Evolutionary conservation across 1,140 invertebrate species (phyloP).

Genomic region (Gryon sp.): DNA sequence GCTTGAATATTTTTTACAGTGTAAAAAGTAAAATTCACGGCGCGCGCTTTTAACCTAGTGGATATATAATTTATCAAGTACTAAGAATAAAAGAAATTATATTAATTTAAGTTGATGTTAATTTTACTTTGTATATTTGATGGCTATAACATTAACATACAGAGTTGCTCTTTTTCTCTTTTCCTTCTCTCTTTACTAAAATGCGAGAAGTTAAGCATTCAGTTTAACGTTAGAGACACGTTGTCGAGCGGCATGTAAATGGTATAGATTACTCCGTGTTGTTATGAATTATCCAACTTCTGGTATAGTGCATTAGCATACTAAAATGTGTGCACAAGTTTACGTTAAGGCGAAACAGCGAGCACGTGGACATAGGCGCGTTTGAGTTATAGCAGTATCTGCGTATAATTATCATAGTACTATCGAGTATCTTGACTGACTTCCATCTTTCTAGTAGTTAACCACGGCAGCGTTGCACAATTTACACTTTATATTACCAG

Average conservation of each 20-base stretch:
- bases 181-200: conserved; percentile 29
- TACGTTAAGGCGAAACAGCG: conserved; percentile 47
- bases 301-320: conserved; percentile 40
- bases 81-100: too few relatives aligned
- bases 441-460: conserved; percentile 41
- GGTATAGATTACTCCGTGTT: conserved; percentile 51
- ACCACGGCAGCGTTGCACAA: conserved; percentile 34
- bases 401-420: conserved; percentile 55
- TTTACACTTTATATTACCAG: conserved; percentile 54
- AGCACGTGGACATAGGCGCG: conserved; percentile 57
- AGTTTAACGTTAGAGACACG: conserved; percentile 45
- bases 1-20: too few relatives aligned
- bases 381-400: conserved; percentile 45
- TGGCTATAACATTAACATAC: conserved; percentile 59
- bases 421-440: conserved; percentile 39
- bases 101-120: too few relatives aligned
- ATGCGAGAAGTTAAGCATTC: conserved; percentile 45
- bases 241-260: conserved; percentile 48
- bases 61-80: too few relatives aligned
- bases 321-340: conserved; percentile 49
- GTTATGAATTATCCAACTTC: conserved; percentile 54
- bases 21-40: too few relatives aligned
- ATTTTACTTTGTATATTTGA: too few relatives aligned
- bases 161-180: conserved; percentile 23
- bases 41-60: too few relatives aligned